phyloP scores from a whole-genome alignment of 2,797 vertebrate genomes.

The Fratercula arctica region DNA sequence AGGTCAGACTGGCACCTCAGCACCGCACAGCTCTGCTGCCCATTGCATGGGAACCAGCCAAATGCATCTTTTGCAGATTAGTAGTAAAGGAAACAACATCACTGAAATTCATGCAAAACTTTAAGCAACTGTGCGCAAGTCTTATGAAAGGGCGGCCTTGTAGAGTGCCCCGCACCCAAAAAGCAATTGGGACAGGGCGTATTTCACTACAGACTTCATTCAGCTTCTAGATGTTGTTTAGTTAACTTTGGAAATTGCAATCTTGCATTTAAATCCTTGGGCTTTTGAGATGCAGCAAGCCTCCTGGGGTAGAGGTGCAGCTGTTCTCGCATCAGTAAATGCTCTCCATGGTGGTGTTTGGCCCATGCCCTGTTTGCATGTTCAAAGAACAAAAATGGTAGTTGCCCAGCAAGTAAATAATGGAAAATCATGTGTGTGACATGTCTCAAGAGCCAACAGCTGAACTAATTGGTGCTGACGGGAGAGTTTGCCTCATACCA shows the following conservation, averaged over 20 bases:
- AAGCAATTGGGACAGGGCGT: accelerated
- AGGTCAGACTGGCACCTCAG: neutral
- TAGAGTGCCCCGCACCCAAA: accelerated
- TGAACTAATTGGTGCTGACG: neutral
- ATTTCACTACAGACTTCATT: neutral
- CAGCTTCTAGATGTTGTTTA: accelerated
- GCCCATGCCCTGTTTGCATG: accelerated
- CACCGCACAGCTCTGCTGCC: neutral
- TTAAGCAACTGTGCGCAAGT: neutral
- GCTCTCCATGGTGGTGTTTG: neutral
- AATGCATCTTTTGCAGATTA: accelerated
- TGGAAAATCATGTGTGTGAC: neutral
- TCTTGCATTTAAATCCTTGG: neutral
- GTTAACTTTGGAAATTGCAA: neutral
- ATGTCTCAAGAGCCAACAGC: neutral
- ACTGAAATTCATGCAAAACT: neutral
- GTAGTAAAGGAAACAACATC: neutral
- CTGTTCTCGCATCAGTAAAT: neutral
- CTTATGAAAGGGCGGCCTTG: neutral
- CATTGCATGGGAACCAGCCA: accelerated
- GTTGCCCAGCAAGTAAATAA: neutral
- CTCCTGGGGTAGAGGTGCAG: neutral
- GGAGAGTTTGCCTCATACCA: neutral
- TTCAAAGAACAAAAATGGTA: neutral
- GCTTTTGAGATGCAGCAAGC: neutral